phyloP scores from a whole-genome alignment of 2,888 invertebrate genomes.

The Lasioglossum calceatum region DNA sequence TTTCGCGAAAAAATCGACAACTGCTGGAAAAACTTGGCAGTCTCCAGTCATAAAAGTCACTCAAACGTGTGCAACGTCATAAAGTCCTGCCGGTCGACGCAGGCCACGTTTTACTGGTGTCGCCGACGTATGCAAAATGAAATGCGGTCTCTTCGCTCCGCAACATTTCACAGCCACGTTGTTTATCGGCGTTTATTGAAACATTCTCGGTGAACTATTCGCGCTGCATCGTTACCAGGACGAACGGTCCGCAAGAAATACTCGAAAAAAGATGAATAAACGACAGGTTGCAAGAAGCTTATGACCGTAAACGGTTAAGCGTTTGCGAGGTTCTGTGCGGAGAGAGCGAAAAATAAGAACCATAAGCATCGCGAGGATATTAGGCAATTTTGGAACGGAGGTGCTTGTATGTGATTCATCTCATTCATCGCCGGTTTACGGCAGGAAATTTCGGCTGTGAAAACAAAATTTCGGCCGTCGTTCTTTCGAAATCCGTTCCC shows the following conservation, averaged over 20 bases:
- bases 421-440: constrained; percentile 12
- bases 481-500: constrained; percentile 22
- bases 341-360: neutral
- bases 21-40: constrained; percentile 27
- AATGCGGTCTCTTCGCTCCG: neutral
- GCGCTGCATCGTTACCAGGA: neutral
- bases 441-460: constrained; percentile 10
- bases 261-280: neutral
- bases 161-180: neutral
- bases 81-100: constrained; percentile 26
- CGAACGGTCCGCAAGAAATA: neutral
- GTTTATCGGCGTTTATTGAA: constrained; percentile 13
- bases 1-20: constrained; percentile 21
- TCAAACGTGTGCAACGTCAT: constrained; percentile 28
- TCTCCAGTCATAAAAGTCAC: constrained; percentile 22
- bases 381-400: constrained; percentile 47
- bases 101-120: neutral
- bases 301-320: neutral
- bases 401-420: constrained; percentile 18
- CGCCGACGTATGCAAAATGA: constrained; percentile 14
- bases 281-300: neutral
- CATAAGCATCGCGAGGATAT: constrained; percentile 46
- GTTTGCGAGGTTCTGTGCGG: neutral
- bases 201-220: neutral
- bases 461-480: constrained; percentile 2